phyloP scores from a whole-genome alignment of 1,140 invertebrate species.

The Drosophila seguyi region DNA sequence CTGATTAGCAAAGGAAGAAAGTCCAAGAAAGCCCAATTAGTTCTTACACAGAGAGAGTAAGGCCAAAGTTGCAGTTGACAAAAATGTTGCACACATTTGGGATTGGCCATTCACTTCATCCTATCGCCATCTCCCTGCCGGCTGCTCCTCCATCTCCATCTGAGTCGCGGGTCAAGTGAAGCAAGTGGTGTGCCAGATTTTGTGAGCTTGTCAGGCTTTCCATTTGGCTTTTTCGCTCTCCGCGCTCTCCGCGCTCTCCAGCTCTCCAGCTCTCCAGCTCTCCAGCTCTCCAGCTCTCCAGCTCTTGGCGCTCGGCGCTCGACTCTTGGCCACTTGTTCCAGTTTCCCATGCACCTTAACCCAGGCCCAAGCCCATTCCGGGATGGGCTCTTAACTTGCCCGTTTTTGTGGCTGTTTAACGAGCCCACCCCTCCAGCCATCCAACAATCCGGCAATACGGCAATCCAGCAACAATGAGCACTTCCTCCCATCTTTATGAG shows the following conservation, averaged over 20 bases:
- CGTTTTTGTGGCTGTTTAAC: conserved; percentile 40
- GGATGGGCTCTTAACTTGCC: conserved; percentile 46
- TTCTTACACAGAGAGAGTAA: conserved; percentile 27
- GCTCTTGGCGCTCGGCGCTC: conserved; percentile 6
- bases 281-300: neutral
- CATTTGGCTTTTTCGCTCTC: conserved; percentile 43
- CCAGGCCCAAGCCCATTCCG: conserved; percentile 74
- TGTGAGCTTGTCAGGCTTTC: conserved; percentile 76
- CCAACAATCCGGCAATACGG: conserved; percentile 2
- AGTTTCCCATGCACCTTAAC: conserved; percentile 83
- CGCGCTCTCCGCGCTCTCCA: conserved; percentile 2
- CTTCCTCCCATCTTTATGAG: conserved; percentile 63
- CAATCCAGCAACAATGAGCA: conserved; percentile 36
- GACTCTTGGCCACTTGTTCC: conserved; percentile 70
- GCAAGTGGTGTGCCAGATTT: conserved; percentile 81
- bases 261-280: conserved; percentile 2
- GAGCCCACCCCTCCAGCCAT: conserved; percentile 27
- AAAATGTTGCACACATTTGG: conserved; percentile 59
- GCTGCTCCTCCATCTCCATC: conserved; percentile 9
- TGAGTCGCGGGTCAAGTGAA: conserved; percentile 65
- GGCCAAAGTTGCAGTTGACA: conserved; percentile 58
- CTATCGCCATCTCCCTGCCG: conserved; percentile 30
- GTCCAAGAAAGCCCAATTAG: conserved; percentile 75
- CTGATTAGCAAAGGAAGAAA: conserved; percentile 69
- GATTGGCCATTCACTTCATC: conserved; percentile 66